Evolutionary conservation across 2,797 vertebrate genomes (phyloP).

Genomic region (Columba guinea): DNA sequence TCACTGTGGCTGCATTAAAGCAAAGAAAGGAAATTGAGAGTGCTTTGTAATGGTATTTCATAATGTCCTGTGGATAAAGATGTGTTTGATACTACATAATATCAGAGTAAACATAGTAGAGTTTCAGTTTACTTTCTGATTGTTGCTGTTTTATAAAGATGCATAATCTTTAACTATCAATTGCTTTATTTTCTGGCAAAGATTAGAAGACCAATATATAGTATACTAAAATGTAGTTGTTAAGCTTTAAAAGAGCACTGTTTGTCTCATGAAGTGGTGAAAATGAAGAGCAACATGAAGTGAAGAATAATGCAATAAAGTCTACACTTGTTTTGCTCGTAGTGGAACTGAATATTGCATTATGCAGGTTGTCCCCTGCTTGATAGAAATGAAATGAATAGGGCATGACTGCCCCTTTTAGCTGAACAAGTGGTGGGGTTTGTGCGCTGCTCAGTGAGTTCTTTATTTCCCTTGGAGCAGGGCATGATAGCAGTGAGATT

Average conservation of each 20-base stretch:
- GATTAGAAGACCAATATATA: background rate
- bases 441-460: background rate
- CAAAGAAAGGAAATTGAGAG: background rate
- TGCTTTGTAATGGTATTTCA: background rate
- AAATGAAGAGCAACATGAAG: background rate
- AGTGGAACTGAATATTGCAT: background rate
- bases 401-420: background rate
- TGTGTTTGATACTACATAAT: background rate
- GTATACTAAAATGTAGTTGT: background rate
- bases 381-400: background rate
- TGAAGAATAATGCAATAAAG: background rate
- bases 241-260: background rate
- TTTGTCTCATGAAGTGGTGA: background rate
- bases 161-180: background rate
- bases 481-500: background rate
- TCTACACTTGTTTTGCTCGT: background rate
- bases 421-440: background rate
- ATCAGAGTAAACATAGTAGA: background rate
- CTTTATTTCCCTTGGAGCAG: background rate
- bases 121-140: background rate
- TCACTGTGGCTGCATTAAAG: background rate
- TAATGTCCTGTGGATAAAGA: background rate
- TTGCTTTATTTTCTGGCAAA: background rate
- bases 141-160: background rate
- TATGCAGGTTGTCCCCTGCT: background rate